Conservation (phyloP, 2,797 vertebrate species). For the Darevskia mixta region DNA sequence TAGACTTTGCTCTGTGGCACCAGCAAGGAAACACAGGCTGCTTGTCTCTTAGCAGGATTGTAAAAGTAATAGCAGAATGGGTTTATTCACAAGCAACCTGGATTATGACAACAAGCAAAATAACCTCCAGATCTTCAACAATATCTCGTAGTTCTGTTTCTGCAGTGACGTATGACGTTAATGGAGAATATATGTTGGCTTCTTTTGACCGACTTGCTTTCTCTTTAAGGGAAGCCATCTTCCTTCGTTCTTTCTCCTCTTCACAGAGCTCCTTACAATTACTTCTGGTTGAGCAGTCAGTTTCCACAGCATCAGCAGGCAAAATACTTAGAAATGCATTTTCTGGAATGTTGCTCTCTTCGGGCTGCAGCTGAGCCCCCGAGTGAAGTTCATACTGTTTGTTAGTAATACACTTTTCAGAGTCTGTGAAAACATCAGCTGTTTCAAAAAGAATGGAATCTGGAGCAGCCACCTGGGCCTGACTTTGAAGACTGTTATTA, state of each 20-base stretch:
- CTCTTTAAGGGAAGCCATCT: conserved; percentile 84
- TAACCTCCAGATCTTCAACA: conserved; percentile 91
- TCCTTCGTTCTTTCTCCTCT: conserved; percentile 86
- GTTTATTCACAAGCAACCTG: background rate
- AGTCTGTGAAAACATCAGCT: conserved; percentile 51
- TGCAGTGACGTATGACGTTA: conserved; percentile 92
- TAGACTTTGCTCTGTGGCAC: background rate
- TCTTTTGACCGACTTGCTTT: conserved; percentile 76
- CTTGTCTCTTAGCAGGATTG: background rate
- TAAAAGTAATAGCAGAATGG: background rate
- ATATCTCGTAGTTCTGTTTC: conserved; percentile 91
- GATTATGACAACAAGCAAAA: conserved; percentile 46
- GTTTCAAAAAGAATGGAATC: conserved; percentile 40
- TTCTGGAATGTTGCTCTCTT: conserved; percentile 64
- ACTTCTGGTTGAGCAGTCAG: conserved; percentile 62
- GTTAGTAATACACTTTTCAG: conserved; percentile 43
- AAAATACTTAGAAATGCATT: conserved; percentile 78
- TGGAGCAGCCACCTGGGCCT: conserved; percentile 53
- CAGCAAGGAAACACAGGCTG: background rate
- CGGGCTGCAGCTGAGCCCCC: conserved; percentile 40
- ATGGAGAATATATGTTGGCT: conserved; percentile 84
- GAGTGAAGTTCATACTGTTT: conserved; percentile 54
- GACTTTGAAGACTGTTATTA: conserved; percentile 50
- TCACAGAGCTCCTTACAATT: conserved; percentile 73
- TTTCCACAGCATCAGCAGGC: conserved; percentile 81